A percentile compares a stretch with the other conserved stretches of the same genome.
phyloP scores from a whole-genome alignment of 64 coral and sea anemone genomes.

The Hydrozoanthus tunicans region DNA sequence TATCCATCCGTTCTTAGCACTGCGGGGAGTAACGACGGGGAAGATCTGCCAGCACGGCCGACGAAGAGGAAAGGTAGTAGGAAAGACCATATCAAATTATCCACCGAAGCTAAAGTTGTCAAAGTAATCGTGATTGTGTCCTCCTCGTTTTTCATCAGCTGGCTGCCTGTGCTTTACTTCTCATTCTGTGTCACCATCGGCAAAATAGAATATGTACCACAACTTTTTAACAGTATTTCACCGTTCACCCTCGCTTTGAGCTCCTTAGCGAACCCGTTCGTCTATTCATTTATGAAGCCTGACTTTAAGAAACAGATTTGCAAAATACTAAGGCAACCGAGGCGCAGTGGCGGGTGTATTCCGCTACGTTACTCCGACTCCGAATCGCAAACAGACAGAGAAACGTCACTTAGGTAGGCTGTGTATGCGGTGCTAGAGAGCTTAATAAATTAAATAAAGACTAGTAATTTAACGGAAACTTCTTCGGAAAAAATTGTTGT shows the following conservation, averaged over 20 bases:
- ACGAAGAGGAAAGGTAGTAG: background rate
- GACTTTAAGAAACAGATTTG: conserved; percentile 49
- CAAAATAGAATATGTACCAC: conserved; percentile 38
- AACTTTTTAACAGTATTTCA: conserved; percentile 15
- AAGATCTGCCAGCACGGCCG: background rate
- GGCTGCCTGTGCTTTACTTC: conserved; percentile 33
- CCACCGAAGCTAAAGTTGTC: conserved; percentile 27
- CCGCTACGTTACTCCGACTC: background rate
- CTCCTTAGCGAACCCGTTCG: conserved; percentile 32
- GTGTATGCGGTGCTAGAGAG: no score
- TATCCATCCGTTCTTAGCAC: background rate
- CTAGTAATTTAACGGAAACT: no score
- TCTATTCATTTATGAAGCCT: conserved; percentile 52
- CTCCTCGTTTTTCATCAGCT: conserved; percentile 45
- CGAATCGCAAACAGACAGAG: conserved; percentile 33
- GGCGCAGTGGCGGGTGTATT: background rate
- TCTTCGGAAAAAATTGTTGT: no score
- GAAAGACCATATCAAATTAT: background rate
- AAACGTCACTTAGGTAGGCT: conserved; percentile 14
- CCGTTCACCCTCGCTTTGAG: conserved; percentile 30
- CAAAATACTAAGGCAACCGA: background rate
- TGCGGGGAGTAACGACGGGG: background rate
- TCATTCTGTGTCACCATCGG: conserved; percentile 25
- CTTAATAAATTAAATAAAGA: no score
- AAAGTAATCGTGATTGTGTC: conserved; percentile 33